Conservation (phyloP, 92 coral and sea anemone species). For the Hydrozoanthus gracilis region DNA sequence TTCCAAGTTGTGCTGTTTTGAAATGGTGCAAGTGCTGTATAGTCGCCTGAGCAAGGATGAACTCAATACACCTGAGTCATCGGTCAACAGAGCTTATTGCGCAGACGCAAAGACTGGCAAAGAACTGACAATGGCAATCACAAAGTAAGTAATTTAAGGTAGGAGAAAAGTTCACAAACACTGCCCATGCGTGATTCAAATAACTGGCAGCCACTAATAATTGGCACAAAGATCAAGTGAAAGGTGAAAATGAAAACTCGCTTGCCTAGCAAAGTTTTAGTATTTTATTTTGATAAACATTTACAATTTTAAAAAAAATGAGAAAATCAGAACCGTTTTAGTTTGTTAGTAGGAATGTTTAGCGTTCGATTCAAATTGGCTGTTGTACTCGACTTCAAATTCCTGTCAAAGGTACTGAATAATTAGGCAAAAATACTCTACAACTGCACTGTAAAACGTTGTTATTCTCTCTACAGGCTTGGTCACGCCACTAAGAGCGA, state of each 20-base stretch:
- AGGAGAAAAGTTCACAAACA: neutral
- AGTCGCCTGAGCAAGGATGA: slow-evolving; percentile 82
- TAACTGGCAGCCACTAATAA: too few species aligned
- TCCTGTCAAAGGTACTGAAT: neutral
- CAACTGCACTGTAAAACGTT: neutral
- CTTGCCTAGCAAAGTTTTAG: too few species aligned
- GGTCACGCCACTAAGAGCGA: slow-evolving; percentile 88
- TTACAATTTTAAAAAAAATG: too few species aligned
- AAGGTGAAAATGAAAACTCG: too few species aligned
- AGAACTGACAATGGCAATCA: slow-evolving; percentile 91
- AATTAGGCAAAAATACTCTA: neutral
- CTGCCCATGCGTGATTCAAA: neutral
- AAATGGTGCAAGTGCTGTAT: slow-evolving; percentile 87
- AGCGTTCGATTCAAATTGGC: too few species aligned
- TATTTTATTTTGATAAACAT: too few species aligned
- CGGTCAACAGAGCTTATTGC: slow-evolving; percentile 84
- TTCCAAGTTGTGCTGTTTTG: slow-evolving; percentile 89
- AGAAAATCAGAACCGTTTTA: too few species aligned
- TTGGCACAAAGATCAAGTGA: too few species aligned
- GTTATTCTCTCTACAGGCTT: slow-evolving; percentile 58
- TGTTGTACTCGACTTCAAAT: too few species aligned
- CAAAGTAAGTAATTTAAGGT: slow-evolving; percentile 66
- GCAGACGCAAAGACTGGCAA: slow-evolving; percentile 84
- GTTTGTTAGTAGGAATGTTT: too few species aligned
- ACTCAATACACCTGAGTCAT: slow-evolving; percentile 79